phyloP scores from a whole-genome alignment of 2,888 invertebrate genomes.

The Dolomedes plantarius region DNA sequence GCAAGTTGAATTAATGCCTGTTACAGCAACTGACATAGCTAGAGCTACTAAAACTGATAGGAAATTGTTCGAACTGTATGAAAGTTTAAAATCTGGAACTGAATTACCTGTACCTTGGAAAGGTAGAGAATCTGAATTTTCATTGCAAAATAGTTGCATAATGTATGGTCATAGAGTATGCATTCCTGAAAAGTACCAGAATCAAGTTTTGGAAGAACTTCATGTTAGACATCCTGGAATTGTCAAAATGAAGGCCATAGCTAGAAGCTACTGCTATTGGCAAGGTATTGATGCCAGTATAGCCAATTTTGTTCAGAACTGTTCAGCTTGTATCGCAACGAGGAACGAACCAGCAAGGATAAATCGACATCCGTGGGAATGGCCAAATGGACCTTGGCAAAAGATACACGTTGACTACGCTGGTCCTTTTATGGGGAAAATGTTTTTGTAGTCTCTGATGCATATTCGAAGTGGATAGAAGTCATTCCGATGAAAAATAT shows the following conservation, averaged over 20 bases:
- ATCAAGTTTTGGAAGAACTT: too few species aligned
- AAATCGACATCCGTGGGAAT: slow-evolving; percentile 42
- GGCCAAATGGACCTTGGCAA: slow-evolving; percentile 37
- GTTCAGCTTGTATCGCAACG: slow-evolving; percentile 29
- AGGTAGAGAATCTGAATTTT: too few species aligned
- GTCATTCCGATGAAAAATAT: slow-evolving; percentile 33
- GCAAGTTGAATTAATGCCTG: slow-evolving; percentile 39
- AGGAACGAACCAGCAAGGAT: slow-evolving; percentile 37
- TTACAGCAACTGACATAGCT: slow-evolving; percentile 43
- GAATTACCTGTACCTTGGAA: too few species aligned
- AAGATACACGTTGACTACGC: slow-evolving; percentile 40
- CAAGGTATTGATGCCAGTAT: slow-evolving; percentile 40
- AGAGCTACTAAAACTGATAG: slow-evolving; percentile 42
- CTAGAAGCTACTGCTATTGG: slow-evolving; percentile 39
- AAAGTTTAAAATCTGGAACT: slow-evolving; percentile 45
- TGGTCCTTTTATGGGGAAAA: slow-evolving; percentile 40
- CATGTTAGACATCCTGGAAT: too few species aligned
- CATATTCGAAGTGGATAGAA: slow-evolving; percentile 51
- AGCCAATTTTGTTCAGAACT: slow-evolving; percentile 38
- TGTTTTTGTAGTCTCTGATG: slow-evolving; percentile 29
- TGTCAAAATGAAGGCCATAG: slow-evolving; percentile 32
- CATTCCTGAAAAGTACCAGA: too few species aligned
- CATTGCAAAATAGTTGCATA: too few species aligned
- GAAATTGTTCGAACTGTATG: slow-evolving; percentile 43
- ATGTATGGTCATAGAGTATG: too few species aligned